Evolutionary conservation across 2,113 vertebrate genomes (phyloP).

Genomic region (Alces alces): DNA sequence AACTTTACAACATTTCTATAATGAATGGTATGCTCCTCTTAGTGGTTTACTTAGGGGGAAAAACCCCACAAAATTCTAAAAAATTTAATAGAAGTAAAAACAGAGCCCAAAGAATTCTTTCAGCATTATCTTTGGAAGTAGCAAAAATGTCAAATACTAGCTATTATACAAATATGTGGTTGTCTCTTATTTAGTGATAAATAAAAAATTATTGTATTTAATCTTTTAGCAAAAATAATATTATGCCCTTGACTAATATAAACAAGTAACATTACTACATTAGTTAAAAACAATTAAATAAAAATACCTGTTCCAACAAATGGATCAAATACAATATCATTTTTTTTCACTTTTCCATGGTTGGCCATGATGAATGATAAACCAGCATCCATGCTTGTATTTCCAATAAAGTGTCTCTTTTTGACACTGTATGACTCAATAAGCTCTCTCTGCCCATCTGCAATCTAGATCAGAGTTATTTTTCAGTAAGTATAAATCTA

Average conservation of each 20-base stretch:
- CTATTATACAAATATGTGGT: background rate
- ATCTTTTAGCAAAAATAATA: background rate
- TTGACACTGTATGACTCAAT: conserved; percentile 93
- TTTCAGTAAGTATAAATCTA: conserved; percentile 32
- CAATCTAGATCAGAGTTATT: conserved; percentile 84
- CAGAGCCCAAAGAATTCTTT: conserved; percentile 13
- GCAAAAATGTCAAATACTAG: background rate
- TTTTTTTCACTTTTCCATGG: conserved; percentile 92
- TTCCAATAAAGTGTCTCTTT: conserved; percentile 98
- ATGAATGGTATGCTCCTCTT: conserved; percentile 59
- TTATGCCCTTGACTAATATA: background rate
- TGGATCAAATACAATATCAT: conserved; percentile 95
- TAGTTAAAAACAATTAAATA: background rate
- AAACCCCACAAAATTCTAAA: conserved; percentile 6
- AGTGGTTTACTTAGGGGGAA: background rate
- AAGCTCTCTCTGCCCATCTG: conserved; percentile 93
- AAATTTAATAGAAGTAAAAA: background rate
- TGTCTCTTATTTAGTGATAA: background rate
- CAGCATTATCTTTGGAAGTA: background rate
- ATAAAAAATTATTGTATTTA: background rate
- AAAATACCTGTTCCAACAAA: conserved; percentile 98
- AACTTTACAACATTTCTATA: background rate
- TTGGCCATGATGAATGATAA: conserved; percentile 98
- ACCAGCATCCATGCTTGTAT: conserved; percentile 98
- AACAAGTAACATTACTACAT: background rate